Evolutionary conservation across 2,888 invertebrate genomes (phyloP).

Genomic region (Drosophila birchii): DNA sequence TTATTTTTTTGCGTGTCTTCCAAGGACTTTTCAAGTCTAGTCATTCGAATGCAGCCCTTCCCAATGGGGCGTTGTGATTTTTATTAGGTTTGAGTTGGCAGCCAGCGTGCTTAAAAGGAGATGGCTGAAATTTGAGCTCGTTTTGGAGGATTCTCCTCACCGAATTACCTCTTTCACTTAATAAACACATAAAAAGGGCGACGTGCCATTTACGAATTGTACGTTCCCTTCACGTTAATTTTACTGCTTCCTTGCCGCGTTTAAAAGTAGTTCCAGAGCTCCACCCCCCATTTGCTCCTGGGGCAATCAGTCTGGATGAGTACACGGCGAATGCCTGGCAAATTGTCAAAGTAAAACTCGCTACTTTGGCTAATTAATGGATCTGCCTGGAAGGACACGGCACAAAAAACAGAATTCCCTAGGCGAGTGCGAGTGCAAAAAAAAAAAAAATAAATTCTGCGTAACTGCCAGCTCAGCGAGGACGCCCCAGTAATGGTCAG

Average conservation of each 20-base stretch:
- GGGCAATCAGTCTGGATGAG: constrained; percentile 23
- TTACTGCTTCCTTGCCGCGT: constrained; percentile 24
- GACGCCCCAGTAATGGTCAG: constrained; percentile 58
- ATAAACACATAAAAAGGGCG: constrained; percentile 31
- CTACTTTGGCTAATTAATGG: constrained; percentile 64
- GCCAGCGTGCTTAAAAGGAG: constrained; percentile 48
- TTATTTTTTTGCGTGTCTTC: background rate
- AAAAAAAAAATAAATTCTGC: constrained; percentile 17
- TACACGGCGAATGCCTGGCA: constrained; percentile 15
- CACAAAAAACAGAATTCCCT: constrained; percentile 25
- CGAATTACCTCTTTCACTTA: constrained; percentile 31
- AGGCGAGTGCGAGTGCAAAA: constrained; percentile 24
- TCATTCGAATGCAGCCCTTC: background rate
- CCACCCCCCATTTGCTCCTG: constrained; percentile 12
- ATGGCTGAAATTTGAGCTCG: background rate
- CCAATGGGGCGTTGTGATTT: constrained; percentile 46
- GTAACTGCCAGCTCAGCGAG: constrained; percentile 29
- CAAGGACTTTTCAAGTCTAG: constrained; percentile 49
- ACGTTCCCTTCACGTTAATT: constrained; percentile 13
- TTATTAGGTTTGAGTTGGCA: constrained; percentile 65
- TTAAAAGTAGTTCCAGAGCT: constrained; percentile 37
- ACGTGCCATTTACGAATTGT: constrained; percentile 20
- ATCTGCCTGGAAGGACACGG: constrained; percentile 26
- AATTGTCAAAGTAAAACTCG: constrained; percentile 54
- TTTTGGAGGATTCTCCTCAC: background rate